These are phyloP conservation scores for Leptestheria dahalacensis DNA, from an alignment of 1,140 invertebrate species.

Conservation along the genomic window DNA sequence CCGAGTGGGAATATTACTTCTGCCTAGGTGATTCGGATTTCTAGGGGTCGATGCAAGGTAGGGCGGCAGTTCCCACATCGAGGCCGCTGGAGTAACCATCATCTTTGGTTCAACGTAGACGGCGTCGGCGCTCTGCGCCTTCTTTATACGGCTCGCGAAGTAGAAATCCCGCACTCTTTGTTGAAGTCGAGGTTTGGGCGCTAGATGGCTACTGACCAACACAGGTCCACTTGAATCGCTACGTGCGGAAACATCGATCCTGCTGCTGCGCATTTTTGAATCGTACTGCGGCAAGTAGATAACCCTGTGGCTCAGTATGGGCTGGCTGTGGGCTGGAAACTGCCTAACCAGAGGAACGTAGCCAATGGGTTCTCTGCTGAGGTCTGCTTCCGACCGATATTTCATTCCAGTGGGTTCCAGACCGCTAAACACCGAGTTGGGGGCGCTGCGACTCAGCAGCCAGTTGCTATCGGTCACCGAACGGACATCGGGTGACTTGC, in stretches of 20 bases:
- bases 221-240: neutral
- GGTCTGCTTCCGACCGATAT: slow-evolving; percentile 1
- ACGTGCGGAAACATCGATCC: neutral
- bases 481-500: neutral
- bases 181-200: neutral
- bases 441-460: slow-evolving; percentile 56
- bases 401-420: neutral
- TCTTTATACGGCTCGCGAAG: neutral
- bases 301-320: slow-evolving; percentile 26
- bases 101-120: neutral
- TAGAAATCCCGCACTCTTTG: neutral
- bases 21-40: neutral
- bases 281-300: slow-evolving; percentile 62
- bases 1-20: slow-evolving; percentile 21
- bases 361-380: neutral
- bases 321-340: slow-evolving; percentile 8
- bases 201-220: neutral
- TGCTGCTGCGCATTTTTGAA: slow-evolving; percentile 17
- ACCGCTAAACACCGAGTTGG: slow-evolving; percentile 50
- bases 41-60: neutral
- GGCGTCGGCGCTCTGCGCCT: neutral
- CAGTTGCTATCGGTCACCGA: slow-evolving; percentile 24
- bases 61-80: neutral
- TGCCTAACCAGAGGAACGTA: neutral
- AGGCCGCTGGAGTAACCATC: neutral